Base-by-base conservation (phyloP, 2,888 invertebrate genomes). In the Germaria angustata region DNA sequence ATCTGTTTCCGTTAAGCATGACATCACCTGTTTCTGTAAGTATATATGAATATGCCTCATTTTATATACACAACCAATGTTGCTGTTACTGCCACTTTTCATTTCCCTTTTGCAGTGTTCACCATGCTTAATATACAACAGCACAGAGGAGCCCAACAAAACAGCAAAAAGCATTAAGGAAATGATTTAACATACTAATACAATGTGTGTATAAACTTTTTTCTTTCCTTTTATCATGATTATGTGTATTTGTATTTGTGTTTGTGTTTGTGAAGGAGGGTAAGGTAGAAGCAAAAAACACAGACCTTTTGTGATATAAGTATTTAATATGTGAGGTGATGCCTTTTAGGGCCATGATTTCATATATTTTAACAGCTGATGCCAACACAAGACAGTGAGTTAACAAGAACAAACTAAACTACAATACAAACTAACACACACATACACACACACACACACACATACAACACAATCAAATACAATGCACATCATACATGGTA, bases 361-460 rank as follows among this genome's bases (percentile, higher is more conserved):
- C 75, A 76, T 59, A 76, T 76, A 75, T 71, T 75, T 77, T 66
- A 82, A 82, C 82, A 82, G 82, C 79, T 82, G 82, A 82, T 75
- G 71, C 53, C 55, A 22, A 61, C 57, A 82, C 75, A 76, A 79
- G 66, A 71, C 75, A 79, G 65, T 82, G 78, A 75, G 69, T 79
- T 65, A 79, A 65, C 75, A 75, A 75, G 46, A 69, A 76, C 41
- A 63, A 72, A 81, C 53, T 68, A 76, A 55, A 75, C 57, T 51
- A 24, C 34, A 66, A 20, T 28, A 24, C 34, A 66, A 20, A 5
- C 28, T 28, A 28, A 28, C 28, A 28, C 28, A 28, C 28, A 28
- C 28, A 28, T n/a, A n/a, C 28, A 28, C 28, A 28, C 28, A 28
- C 28, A 28, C 28, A 28, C 28, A 28, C 28, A 28, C 28, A 5